Evolutionary conservation across 2,888 invertebrate genomes (phyloP).

Genomic region (Epicampocera succincta): DNA sequence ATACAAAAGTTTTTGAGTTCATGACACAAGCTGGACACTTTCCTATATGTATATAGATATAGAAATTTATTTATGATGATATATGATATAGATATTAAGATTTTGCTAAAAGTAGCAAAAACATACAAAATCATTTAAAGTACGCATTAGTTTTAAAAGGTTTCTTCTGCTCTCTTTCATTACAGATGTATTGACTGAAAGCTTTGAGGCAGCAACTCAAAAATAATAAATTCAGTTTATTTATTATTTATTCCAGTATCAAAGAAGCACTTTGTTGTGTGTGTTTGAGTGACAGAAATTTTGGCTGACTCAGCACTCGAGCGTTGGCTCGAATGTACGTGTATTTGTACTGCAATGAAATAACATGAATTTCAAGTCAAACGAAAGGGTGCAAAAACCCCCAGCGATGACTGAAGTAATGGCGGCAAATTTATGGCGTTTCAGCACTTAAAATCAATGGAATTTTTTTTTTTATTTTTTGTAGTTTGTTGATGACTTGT

Average conservation of each 20-base stretch:
- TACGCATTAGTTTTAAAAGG: constrained; percentile 16
- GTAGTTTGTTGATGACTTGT: neutral
- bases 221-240: constrained; percentile 48
- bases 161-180: constrained; percentile 34
- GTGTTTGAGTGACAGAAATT: constrained; percentile 10
- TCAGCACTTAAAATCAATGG: constrained; percentile 25
- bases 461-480: constrained; percentile 7
- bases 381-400: constrained; percentile 10
- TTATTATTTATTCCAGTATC: constrained; percentile 26
- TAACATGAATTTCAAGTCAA: constrained; percentile 12
- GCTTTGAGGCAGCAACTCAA: constrained; percentile 5
- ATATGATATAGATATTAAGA: too few relatives aligned
- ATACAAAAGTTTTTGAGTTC: too few relatives aligned
- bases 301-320: neutral
- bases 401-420: constrained; percentile 23
- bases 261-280: neutral
- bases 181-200: constrained; percentile 58
- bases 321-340: constrained; percentile 24
- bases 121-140: too few relatives aligned
- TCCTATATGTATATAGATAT: too few relatives aligned
- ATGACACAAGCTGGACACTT: too few relatives aligned
- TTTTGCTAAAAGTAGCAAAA: too few relatives aligned
- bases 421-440: constrained; percentile 23
- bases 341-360: constrained; percentile 27
- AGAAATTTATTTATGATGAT: too few relatives aligned